These are phyloP conservation scores for Halictus rubicundus DNA, from an alignment of 1,140 invertebrate species.

Conservation along the genomic window DNA sequence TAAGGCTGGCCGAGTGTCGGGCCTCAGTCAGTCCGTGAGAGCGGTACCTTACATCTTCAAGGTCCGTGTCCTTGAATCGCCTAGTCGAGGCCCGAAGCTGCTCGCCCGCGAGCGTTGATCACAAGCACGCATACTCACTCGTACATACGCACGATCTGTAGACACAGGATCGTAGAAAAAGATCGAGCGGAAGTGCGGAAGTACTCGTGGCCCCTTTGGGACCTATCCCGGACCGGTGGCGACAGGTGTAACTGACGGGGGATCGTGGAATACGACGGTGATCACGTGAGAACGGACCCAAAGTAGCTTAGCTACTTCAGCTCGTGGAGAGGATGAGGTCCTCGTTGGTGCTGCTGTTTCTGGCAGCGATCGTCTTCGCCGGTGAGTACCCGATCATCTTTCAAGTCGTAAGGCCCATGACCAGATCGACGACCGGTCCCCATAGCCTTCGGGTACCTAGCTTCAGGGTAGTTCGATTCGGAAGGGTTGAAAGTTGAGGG, in stretches of 20 bases:
- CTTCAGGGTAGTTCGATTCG: too few species aligned
- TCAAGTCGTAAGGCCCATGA: too few species aligned
- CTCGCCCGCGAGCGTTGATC: conserved; percentile 29
- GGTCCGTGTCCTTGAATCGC: conserved; percentile 70
- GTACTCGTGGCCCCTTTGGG: background rate
- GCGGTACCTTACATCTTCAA: conserved; percentile 76
- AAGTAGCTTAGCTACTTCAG: background rate
- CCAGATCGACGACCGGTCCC: too few species aligned
- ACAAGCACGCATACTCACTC: too few species aligned
- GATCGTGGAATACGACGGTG: conserved; percentile 29
- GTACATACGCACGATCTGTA: too few species aligned
- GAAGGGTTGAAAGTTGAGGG: background rate
- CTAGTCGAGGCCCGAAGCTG: background rate
- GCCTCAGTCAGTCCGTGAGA: conserved; percentile 77
- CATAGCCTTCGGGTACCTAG: too few species aligned
- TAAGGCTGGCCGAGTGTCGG: conserved; percentile 75
- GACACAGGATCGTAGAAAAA: background rate
- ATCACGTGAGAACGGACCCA: conserved; percentile 6
- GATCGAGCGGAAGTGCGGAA: conserved; percentile 13
- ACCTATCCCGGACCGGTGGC: too few species aligned
- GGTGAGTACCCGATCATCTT: conserved; percentile 68
- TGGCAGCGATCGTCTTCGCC: conserved; percentile 64
- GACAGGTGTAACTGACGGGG: conserved; percentile 31
- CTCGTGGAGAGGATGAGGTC: conserved; percentile 68
- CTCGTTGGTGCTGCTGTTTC: conserved; percentile 69